Evolutionary conservation across 2,797 vertebrate genomes (phyloP).

Genomic region (Phataginus tetradactyla): DNA sequence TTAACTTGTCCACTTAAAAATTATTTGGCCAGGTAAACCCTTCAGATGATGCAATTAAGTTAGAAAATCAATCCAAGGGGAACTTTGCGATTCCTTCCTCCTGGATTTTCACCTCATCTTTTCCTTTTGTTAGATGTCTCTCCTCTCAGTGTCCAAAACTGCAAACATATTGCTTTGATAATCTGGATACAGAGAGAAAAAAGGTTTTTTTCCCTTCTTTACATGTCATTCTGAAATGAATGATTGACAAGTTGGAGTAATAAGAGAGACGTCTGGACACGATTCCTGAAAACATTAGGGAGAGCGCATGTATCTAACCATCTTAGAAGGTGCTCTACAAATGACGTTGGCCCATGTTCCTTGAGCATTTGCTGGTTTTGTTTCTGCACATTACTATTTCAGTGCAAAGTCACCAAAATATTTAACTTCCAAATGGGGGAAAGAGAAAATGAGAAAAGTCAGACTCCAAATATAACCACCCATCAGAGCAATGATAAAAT

Average conservation of each 20-base stretch:
- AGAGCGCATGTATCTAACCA: neutral
- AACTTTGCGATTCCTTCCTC: neutral
- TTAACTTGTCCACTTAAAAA: neutral
- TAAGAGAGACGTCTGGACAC: neutral
- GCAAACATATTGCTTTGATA: neutral
- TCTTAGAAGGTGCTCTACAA: conserved; percentile 63
- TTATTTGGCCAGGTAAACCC: neutral
- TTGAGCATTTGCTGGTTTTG: neutral
- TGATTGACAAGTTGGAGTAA: neutral
- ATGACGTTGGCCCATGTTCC: neutral
- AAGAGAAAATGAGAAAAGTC: conserved; percentile 68
- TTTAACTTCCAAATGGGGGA: neutral
- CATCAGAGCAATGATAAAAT: conserved; percentile 62
- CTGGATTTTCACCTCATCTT: neutral
- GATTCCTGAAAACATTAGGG: neutral
- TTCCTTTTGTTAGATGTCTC: neutral
- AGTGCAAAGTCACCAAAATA: neutral
- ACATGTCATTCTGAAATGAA: neutral
- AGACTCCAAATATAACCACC: neutral
- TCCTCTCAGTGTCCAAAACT: neutral
- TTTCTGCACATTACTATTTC: neutral
- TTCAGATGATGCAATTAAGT: neutral
- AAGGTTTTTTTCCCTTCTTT: neutral
- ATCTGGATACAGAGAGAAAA: neutral
- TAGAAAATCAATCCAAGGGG: neutral